Conservation (phyloP, 2,888 invertebrate genomes). For the Ischnus inquisitorius region DNA sequence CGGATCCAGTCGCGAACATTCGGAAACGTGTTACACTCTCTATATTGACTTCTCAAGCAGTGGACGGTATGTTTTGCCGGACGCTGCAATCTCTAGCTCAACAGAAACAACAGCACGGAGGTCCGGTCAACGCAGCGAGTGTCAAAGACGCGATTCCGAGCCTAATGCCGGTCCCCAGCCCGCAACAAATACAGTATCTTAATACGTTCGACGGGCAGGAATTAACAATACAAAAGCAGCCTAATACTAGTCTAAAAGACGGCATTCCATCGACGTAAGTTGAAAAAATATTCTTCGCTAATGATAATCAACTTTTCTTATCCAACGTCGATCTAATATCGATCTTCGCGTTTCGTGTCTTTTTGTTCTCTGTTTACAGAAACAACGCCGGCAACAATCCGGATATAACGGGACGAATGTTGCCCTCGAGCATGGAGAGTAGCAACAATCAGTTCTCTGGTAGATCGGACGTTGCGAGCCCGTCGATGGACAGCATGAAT, state of each 20-base stretch:
- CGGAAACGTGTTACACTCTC: conserved; percentile 5
- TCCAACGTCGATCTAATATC: neutral
- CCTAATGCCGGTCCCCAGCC: conserved; percentile 98
- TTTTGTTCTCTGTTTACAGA: conserved; percentile 59
- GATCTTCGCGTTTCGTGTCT: neutral
- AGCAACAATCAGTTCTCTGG: conserved; percentile 79
- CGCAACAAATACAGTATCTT: conserved; percentile 98
- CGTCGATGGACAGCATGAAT: conserved; percentile 83
- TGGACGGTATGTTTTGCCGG: conserved; percentile 89
- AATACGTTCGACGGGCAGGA: conserved; percentile 98
- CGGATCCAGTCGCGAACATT: neutral
- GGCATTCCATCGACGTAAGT: conserved; percentile 91
- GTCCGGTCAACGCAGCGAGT: conserved; percentile 83
- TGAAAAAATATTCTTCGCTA: neutral
- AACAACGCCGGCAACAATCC: conserved; percentile 78
- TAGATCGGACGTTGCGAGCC: conserved; percentile 83
- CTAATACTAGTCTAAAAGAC: conserved; percentile 95
- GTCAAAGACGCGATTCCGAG: conserved; percentile 91
- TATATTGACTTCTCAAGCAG: conserved; percentile 80
- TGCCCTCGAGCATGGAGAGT: conserved; percentile 79
- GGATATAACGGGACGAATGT: conserved; percentile 81
- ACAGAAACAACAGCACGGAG: conserved; percentile 86
- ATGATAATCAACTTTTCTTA: neutral
- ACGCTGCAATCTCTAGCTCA: conserved; percentile 89
- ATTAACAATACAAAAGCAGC: conserved; percentile 97